Conservation (phyloP, 2,888 invertebrate species). For the Sarcophaga variegata region DNA sequence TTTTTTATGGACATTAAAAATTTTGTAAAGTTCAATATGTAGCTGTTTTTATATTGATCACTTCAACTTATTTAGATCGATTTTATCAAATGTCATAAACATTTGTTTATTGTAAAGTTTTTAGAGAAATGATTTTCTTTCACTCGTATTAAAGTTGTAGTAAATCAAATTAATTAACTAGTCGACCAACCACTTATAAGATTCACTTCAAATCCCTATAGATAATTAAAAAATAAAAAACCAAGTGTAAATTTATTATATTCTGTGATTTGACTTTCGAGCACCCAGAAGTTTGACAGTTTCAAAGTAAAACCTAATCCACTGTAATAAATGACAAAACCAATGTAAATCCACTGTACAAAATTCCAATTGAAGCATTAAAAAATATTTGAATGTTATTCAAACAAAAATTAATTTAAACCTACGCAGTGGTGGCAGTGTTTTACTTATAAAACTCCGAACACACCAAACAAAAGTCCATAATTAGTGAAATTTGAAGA, state of each 20-base stretch:
- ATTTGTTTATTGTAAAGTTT: neutral
- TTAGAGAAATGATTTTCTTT: conserved; percentile 17
- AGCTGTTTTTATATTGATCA: conserved; percentile 19
- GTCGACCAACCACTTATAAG: conserved; percentile 16
- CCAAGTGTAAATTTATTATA: conserved; percentile 40
- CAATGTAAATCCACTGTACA: conserved; percentile 64
- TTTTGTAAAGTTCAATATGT: conserved; percentile 6
- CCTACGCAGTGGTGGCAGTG: conserved; percentile 82
- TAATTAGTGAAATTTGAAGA: conserved; percentile 67
- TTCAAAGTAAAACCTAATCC: conserved; percentile 73
- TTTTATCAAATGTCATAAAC: neutral
- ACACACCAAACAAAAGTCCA: conserved; percentile 70
- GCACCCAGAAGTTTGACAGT: conserved; percentile 46
- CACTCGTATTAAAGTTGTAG: conserved; percentile 7
- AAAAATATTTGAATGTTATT: conserved; percentile 27
- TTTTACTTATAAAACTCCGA: conserved; percentile 78
- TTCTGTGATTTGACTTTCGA: neutral
- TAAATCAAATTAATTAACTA: neutral
- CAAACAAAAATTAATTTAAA: conserved; percentile 34
- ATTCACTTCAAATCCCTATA: conserved; percentile 7
- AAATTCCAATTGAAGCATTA: conserved; percentile 60
- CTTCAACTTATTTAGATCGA: neutral
- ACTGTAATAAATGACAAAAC: conserved; percentile 71
- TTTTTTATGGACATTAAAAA: neutral
- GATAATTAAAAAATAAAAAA: neutral